A percentile compares a stretch with the other conserved stretches of the same genome.
phyloP scores from a whole-genome alignment of 1,140 invertebrate genomes.

The Drosophila rhopaloa region DNA sequence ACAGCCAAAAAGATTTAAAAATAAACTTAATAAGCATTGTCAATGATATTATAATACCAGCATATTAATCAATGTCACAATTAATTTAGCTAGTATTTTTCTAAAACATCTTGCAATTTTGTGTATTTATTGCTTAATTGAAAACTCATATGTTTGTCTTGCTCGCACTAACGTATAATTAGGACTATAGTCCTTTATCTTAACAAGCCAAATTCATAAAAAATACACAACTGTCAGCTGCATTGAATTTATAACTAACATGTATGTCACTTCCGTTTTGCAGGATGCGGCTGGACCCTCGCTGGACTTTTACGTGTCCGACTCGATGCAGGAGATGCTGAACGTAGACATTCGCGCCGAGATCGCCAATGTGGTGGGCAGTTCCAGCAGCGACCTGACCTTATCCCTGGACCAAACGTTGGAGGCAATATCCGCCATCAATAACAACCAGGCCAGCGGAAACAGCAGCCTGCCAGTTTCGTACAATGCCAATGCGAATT shows the following conservation, averaged over 20 bases:
- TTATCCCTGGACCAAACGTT: slow-evolving; percentile 74
- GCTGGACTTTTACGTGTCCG: slow-evolving; percentile 87
- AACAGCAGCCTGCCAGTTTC: slow-evolving; percentile 18
- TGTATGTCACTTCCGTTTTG: slow-evolving; percentile 50
- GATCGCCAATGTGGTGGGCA: slow-evolving; percentile 90
- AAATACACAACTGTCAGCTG: too few species aligned
- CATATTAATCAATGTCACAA: too few species aligned
- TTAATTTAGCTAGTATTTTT: too few species aligned
- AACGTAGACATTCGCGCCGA: slow-evolving; percentile 93
- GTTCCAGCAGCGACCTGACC: slow-evolving; percentile 87
- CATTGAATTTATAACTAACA: background rate
- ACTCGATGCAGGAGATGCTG: slow-evolving; percentile 91
- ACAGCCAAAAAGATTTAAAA: too few species aligned
- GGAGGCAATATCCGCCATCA: slow-evolving; percentile 70
- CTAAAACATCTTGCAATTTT: too few species aligned
- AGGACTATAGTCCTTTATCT: too few species aligned
- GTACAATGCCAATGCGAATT: slow-evolving; percentile 59
- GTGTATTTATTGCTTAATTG: too few species aligned
- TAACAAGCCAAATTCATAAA: too few species aligned
- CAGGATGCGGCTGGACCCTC: slow-evolving; percentile 86
- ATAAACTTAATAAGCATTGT: too few species aligned
- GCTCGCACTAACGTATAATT: too few species aligned
- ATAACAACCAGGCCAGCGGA: slow-evolving; percentile 32
- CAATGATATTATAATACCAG: too few species aligned
- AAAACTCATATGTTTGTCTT: too few species aligned